Evolutionary conservation across 2,888 invertebrate genomes (phyloP), one percentile per base, ranked within the genome.

Genomic region (Heliconius cydno): DNA sequence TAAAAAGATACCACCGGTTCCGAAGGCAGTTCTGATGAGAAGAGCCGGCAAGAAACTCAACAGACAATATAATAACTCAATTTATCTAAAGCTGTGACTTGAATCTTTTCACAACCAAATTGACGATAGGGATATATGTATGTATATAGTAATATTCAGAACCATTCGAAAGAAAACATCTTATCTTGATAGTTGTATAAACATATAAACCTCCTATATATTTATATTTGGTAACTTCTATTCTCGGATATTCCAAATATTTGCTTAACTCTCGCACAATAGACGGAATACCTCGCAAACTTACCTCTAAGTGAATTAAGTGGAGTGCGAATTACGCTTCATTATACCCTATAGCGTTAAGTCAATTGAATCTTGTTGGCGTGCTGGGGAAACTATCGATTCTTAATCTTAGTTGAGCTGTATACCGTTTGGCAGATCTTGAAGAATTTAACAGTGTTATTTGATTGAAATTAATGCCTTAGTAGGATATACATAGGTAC

Each of bases 381-480:
- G 30, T 76, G 76, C 41, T 41, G 38, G 19, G 15, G 70, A 30
- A 73, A 25, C 19, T 81, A 79, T 66, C 74, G 77, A 77, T 75
- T 22, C 22, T 73, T 71, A 71, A 77, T 71, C 57, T 66, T 5
- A 25, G 63, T 46, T 52, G 71, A 77, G 52, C 22, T 10, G 0
- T n/a, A 72, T 77, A n/a, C 57, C 67, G 22, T 68, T 75, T 70
- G 70, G 70, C 34, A 38, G 13, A 60, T 15, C 38, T 65, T 25
- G 19, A 74, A 41, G 34, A 57, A 57, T 72, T 22, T 73, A 3
- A 38, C 5, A 34, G 10, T 10, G 19, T 34, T 3, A 67, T 34
- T 30, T 66, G 25, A 25, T 34, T 65, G 15, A 66, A 19, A 10
- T 66, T 13, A 15, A 13, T 15, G 15, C 19, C 66, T 30, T 34